Evolutionary conservation across 2,888 invertebrate genomes (phyloP).

Genomic region (Zelleria hepariella): DNA sequence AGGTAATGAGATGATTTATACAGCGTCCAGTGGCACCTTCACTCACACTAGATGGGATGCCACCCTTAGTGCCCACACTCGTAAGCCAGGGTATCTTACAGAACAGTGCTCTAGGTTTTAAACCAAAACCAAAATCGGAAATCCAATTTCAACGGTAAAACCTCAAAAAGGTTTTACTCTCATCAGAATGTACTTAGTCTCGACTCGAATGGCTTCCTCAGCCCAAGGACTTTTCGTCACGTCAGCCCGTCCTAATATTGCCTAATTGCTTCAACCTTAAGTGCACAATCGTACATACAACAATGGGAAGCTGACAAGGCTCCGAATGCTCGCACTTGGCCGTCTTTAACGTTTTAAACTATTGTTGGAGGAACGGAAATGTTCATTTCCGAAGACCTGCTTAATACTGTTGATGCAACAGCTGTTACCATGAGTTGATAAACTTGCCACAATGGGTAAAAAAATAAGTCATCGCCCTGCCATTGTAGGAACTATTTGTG

Average conservation of each 20-base stretch:
- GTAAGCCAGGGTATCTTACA: too few relatives aligned
- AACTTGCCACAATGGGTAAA: background rate
- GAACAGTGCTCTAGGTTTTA: too few relatives aligned
- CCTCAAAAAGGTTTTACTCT: conserved; percentile 1
- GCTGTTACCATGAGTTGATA: background rate
- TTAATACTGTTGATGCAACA: background rate
- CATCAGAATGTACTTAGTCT: conserved; percentile 16
- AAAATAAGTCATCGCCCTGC: too few relatives aligned
- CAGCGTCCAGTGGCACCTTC: too few relatives aligned
- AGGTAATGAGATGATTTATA: too few relatives aligned
- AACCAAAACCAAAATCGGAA: too few relatives aligned
- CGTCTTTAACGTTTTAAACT: background rate
- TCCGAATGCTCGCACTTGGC: conserved; percentile 29
- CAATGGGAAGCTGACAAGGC: conserved; percentile 46
- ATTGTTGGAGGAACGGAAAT: conserved; percentile 2
- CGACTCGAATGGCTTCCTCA: conserved; percentile 8
- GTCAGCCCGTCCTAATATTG: conserved; percentile 33
- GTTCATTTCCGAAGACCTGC: background rate
- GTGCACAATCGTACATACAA: too few relatives aligned
- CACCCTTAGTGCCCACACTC: too few relatives aligned
- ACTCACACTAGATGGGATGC: too few relatives aligned
- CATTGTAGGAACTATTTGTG: too few relatives aligned
- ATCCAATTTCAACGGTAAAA: background rate
- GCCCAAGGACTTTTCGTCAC: conserved; percentile 43
- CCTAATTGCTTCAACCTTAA: conserved; percentile 56